Evolutionary conservation across 2,888 invertebrate species (phyloP).

Genomic region (Polylopha cassiicola): DNA sequence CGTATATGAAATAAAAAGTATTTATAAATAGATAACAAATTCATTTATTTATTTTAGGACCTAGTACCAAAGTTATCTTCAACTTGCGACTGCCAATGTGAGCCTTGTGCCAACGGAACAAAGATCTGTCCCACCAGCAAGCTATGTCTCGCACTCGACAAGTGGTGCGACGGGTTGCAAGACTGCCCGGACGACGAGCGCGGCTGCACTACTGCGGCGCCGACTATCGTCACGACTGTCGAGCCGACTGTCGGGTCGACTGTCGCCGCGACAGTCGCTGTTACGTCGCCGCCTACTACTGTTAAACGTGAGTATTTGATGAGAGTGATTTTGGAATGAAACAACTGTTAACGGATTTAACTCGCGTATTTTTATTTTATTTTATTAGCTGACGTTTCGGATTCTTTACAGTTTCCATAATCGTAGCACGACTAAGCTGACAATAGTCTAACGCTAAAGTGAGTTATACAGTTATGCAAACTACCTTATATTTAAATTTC

Average conservation of each 20-base stretch:
- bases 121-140: conserved; percentile 85
- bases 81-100: conserved; percentile 84
- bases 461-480: too few relatives aligned
- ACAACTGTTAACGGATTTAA: background rate
- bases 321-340: too few relatives aligned
- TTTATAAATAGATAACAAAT: too few relatives aligned
- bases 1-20: too few relatives aligned
- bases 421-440: too few relatives aligned
- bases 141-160: conserved; percentile 80
- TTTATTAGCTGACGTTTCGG: too few relatives aligned
- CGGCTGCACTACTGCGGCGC: conserved; percentile 70
- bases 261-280: conserved; percentile 35
- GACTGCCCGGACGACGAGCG: conserved; percentile 91
- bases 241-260: conserved; percentile 30
- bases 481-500: too few relatives aligned
- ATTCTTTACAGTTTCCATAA: too few relatives aligned
- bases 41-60: conserved; percentile 43
- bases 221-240: conserved; percentile 21
- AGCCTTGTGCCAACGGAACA: conserved; percentile 81
- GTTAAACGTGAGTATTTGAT: conserved; percentile 41
- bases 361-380: too few relatives aligned
- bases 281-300: conserved; percentile 39
- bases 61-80: conserved; percentile 77
- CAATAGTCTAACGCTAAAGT: too few relatives aligned
- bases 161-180: conserved; percentile 89